Percentiles rank a stretch among this genome's conserved stretches.
Conservation (phyloP, 2,888 invertebrate species). For the Parasteatoda lunata region DNA sequence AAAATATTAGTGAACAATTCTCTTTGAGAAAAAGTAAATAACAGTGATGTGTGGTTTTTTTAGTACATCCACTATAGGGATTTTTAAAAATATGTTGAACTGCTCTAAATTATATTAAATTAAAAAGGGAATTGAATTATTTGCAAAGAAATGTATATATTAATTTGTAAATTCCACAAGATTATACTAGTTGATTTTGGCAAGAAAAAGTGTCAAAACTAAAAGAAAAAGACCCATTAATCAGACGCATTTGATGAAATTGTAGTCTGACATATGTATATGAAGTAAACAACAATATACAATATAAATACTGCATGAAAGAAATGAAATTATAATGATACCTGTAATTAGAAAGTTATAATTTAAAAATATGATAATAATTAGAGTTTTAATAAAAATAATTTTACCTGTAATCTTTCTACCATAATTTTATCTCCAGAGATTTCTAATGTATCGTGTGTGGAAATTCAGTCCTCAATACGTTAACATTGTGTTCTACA, state of each 20-base stretch:
- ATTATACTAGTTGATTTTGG: no score
- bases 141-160: neutral
- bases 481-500: slow-evolving; percentile 87
- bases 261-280: no score
- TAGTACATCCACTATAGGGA: neutral
- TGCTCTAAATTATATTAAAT: neutral
- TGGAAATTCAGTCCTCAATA: slow-evolving; percentile 88
- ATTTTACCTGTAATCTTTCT: slow-evolving; percentile 83
- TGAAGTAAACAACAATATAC: neutral
- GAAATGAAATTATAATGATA: neutral
- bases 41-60: neutral
- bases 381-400: neutral
- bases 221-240: no score
- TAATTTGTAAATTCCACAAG: no score
- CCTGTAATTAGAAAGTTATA: neutral
- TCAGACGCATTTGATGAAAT: no score
- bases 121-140: neutral
- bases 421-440: slow-evolving; percentile 79
- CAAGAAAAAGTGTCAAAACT: no score
- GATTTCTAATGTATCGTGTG: slow-evolving; percentile 86
- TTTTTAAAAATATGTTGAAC: neutral
- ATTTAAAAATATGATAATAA: neutral
- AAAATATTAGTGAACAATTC: no score
- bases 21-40: neutral
- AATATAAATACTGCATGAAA: neutral